phyloP scores from a whole-genome alignment of 2,888 invertebrate genomes.

The Zaprionus lineosus region DNA sequence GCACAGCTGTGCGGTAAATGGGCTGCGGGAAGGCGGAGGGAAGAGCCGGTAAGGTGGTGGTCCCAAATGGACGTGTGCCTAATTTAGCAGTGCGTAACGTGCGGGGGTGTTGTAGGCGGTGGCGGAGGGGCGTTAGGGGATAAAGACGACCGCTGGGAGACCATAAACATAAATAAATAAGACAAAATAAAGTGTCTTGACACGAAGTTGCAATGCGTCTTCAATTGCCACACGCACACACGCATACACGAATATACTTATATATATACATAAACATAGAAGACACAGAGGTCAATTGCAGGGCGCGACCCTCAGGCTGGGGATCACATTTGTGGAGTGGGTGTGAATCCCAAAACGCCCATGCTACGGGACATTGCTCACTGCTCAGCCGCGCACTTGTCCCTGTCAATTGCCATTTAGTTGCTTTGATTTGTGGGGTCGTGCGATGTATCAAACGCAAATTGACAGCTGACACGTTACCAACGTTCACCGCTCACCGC shows the following conservation, averaged over 20 bases:
- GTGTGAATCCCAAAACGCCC: no score
- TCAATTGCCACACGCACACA: no score
- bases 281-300: constrained; percentile 57
- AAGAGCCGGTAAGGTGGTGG: constrained; percentile 3
- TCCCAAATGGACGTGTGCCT: constrained; percentile 61
- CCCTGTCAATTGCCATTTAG: constrained; percentile 73
- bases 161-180: constrained; percentile 74
- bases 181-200: constrained; percentile 73
- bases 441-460: constrained; percentile 59
- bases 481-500: constrained; percentile 11
- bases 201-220: constrained; percentile 47
- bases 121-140: no score
- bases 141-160: constrained; percentile 7
- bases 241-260: no score
- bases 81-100: constrained; percentile 58
- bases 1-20: constrained; percentile 63
- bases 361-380: constrained; percentile 5
- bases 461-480: constrained; percentile 71
- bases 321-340: neutral
- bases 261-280: constrained; percentile 6
- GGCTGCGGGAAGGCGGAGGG: neutral
- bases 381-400: constrained; percentile 53
- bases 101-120: neutral
- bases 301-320: constrained; percentile 27
- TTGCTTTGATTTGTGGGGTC: constrained; percentile 65